Base-by-base conservation (phyloP, 2,888 invertebrate species). In the Ecdyonurus torrentis region DNA sequence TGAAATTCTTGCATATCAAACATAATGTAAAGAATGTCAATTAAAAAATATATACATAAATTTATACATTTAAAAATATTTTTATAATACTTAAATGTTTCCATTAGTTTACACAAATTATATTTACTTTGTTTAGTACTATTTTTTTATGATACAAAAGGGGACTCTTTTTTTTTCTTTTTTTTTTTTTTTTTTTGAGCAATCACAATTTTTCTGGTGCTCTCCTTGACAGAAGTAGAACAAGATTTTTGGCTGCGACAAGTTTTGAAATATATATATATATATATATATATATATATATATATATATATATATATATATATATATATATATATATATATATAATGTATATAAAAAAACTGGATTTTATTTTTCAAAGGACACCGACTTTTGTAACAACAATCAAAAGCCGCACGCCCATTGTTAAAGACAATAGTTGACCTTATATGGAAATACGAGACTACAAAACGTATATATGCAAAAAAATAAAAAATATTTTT, bases 321-420 rank as follows among this genome's bases (percentile, higher is more conserved):
- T 37, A 10, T 37, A 37, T 37, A 37, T 37, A 37, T 15, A 37
- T 37, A 37, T 37, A 37, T 10, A 10, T 10, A 37, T 37, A 37
- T 37, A 37, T 37, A 37, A n/a, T n/a, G n/a, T n/a, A n/a, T n/a
- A n/a, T n/a, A n/a, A n/a, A 37, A 37, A 37, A 37, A 37, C 5
- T 15, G 5, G 37, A 15, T 10, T 37, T 37, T 37, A 15, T 5
- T 37, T 37, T 55, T 55, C 55, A 55, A 55, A 55, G 55, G 55
- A 55, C 19, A 55, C 55, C 55, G 55, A 37, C 37, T 22, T 55
- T 20, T 22, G 20, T 22, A 55, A 55, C 55, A 55, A 55, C 55
- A 55, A 55, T 55, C 55, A 55, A n/a, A n/a, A 55, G 55, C 55
- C 55, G 55, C 55, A 55, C 55, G 55, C 55, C 55, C 55, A 55